A percentile compares a stretch with the other conserved stretches of the same genome.
Evolutionary conservation across 2,888 invertebrate genomes (phyloP).

Genomic region (Drosophila quinaria): DNA sequence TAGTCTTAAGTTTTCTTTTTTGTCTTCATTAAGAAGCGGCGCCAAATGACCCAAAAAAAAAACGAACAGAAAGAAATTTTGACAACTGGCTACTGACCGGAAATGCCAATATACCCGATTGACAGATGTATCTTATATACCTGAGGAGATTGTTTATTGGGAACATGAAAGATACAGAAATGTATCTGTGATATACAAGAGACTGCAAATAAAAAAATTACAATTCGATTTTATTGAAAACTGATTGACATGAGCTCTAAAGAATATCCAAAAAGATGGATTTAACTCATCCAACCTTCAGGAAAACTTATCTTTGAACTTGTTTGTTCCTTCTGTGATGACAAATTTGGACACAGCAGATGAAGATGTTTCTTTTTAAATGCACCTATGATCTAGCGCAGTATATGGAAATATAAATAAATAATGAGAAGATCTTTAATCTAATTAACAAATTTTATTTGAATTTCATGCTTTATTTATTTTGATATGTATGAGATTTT

Average conservation of each 20-base stretch:
- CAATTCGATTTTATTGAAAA: background rate
- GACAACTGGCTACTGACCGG: constrained; percentile 66
- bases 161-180: constrained; percentile 20
- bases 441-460: constrained; percentile 6
- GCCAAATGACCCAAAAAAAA: constrained; percentile 50
- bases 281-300: too few species aligned
- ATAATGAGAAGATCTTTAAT: background rate
- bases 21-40: constrained; percentile 39
- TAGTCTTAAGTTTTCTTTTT: constrained; percentile 10
- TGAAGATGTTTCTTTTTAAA: background rate
- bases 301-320: too few species aligned
- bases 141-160: constrained; percentile 48
- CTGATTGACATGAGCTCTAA: constrained; percentile 1
- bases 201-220: background rate
- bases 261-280: too few species aligned
- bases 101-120: constrained; percentile 67
- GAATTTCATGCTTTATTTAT: constrained; percentile 8
- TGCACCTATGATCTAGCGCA: background rate
- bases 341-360: background rate
- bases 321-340: background rate
- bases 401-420: constrained; percentile 1
- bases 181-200: background rate
- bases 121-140: constrained; percentile 39
- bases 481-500: constrained; percentile 7
- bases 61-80: constrained; percentile 25